These are phyloP conservation scores for Palaemon carinicauda DNA, from an alignment of 1,140 invertebrate genomes.

Conservation along the genomic window DNA sequence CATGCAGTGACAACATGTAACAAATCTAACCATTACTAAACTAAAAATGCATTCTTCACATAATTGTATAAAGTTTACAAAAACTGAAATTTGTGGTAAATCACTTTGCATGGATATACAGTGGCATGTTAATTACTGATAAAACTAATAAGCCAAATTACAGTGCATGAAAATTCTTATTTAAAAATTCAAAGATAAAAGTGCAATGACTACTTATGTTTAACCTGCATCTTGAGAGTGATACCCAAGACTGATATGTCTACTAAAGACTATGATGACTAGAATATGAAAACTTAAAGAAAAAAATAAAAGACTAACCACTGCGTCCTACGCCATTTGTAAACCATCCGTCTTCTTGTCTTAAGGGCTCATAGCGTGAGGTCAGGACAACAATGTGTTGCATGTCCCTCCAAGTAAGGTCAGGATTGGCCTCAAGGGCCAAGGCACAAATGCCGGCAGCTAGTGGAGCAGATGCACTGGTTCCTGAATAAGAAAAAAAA, in stretches of 20 bases:
- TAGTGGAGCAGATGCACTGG: conserved; percentile 93
- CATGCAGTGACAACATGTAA: too few relatives aligned
- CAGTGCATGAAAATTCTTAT: too few relatives aligned
- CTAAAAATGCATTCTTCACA: too few relatives aligned
- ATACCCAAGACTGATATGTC: neutral
- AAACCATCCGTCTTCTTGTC: conserved; percentile 89
- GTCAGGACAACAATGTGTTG: conserved; percentile 96
- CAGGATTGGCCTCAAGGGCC: conserved; percentile 91
- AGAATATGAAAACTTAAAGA: neutral
- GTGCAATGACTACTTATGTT: too few relatives aligned
- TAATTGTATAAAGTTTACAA: too few relatives aligned
- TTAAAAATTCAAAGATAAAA: too few relatives aligned
- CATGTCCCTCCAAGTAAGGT: conserved; percentile 96
- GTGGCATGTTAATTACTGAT: too few relatives aligned
- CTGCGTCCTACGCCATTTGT: conserved; percentile 90
- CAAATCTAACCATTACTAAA: too few relatives aligned
- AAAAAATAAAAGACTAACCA: conserved; percentile 63
- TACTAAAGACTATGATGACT: neutral
- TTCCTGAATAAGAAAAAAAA: conserved; percentile 67
- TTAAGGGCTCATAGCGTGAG: conserved; percentile 79
- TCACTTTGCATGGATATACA: too few relatives aligned
- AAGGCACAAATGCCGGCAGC: conserved; percentile 95
- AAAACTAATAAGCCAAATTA: too few relatives aligned
- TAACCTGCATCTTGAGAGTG: too few relatives aligned
- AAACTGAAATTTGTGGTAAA: too few relatives aligned